Percentiles rank a stretch among this genome's conserved stretches.
These are phyloP conservation scores for Stratiomys singularior DNA, from an alignment of 2,888 invertebrate genomes.

Conservation along the genomic window DNA sequence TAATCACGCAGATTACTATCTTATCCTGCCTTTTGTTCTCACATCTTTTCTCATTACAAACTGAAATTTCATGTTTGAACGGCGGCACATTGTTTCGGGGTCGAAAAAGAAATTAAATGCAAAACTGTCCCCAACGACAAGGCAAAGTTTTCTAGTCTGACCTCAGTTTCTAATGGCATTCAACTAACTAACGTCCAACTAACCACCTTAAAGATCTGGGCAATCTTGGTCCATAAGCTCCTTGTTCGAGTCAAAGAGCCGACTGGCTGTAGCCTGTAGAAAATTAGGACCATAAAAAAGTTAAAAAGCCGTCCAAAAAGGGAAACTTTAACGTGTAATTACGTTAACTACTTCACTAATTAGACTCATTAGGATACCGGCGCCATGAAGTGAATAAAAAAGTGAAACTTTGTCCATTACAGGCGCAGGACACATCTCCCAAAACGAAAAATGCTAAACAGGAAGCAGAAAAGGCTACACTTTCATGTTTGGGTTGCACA, in stretches of 20 bases:
- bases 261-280: conserved; percentile 6
- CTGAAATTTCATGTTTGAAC: no score
- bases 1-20: no score
- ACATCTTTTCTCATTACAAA: no score
- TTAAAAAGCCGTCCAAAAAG: conserved; percentile 42
- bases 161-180: conserved; percentile 18
- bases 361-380: conserved; percentile 49
- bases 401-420: conserved; percentile 49
- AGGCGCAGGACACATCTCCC: conserved; percentile 30
- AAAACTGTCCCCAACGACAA: background rate
- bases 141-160: conserved; percentile 16
- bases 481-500: conserved; percentile 24
- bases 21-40: no score
- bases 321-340: conserved; percentile 49
- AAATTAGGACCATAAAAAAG: conserved; percentile 47
- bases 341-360: conserved; percentile 50
- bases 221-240: background rate
- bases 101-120: background rate
- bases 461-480: conserved; percentile 28
- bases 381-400: conserved; percentile 48
- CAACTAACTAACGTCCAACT: background rate
- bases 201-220: conserved; percentile 7
- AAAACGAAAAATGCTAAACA: background rate
- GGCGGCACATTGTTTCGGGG: background rate
- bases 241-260: conserved; percentile 1